Evolutionary conservation across 2,113 vertebrate genomes (phyloP).

Genomic region (Ahaetulla prasina): DNA sequence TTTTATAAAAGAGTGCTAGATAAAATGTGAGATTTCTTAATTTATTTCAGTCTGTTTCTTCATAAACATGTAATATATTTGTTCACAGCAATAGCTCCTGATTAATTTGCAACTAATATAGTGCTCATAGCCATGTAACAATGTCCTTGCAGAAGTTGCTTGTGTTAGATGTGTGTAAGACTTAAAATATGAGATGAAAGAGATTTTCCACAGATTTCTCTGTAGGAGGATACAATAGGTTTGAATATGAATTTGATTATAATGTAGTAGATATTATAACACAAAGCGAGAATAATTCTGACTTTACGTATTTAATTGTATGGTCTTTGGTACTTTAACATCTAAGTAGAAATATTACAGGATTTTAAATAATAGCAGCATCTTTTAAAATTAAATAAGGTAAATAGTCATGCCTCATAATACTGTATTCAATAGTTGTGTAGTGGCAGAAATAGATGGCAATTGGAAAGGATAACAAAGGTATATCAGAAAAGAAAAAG

Average conservation of each 20-base stretch:
- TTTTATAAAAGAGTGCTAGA: background rate
- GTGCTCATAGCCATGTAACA: constrained; percentile 39
- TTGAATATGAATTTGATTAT: background rate
- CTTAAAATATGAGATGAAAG: constrained; percentile 33
- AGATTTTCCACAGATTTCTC: constrained; percentile 14
- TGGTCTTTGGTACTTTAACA: background rate
- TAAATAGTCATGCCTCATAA: background rate
- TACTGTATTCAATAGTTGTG: background rate
- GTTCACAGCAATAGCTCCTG: background rate
- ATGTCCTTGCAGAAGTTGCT: constrained; percentile 27
- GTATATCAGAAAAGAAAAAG: background rate
- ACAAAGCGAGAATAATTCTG: background rate
- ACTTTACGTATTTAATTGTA: background rate
- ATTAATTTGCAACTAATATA: constrained; percentile 46
- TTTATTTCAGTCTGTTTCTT: background rate
- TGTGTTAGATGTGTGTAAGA: background rate
- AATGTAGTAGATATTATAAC: background rate
- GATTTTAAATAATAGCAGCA: background rate
- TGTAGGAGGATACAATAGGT: background rate
- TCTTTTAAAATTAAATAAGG: background rate
- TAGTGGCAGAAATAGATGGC: background rate
- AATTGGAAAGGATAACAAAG: background rate
- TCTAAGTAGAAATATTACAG: background rate
- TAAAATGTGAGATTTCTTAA: background rate
- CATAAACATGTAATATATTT: background rate